Conservation (phyloP, 1,140 invertebrate species). For the Drosophila pectinifera region DNA sequence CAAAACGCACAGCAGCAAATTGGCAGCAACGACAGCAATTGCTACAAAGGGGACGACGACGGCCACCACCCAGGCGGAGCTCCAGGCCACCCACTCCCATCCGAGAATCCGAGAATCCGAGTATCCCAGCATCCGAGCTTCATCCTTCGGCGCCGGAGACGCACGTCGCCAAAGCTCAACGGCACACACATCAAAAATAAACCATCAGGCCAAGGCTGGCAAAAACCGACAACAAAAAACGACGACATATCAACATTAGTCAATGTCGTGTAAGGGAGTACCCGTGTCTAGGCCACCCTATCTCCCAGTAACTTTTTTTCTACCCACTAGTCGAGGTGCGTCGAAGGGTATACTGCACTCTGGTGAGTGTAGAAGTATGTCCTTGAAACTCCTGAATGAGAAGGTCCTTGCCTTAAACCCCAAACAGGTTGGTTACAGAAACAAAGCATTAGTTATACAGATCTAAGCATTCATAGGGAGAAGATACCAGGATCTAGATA, state of each 20-base stretch:
- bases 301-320: not conserved
- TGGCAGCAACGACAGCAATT: constrained; percentile 63
- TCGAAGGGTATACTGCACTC: constrained; percentile 10
- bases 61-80: not conserved
- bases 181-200: constrained; percentile 75
- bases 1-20: constrained; percentile 60
- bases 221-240: constrained; percentile 58
- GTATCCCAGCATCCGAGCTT: constrained; percentile 4
- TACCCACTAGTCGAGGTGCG: not conserved
- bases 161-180: constrained; percentile 62
- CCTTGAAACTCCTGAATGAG: no score
- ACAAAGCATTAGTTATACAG: no score
- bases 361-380: not conserved
- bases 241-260: constrained; percentile 81
- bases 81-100: not conserved
- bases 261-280: constrained; percentile 76
- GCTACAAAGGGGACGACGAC: constrained; percentile 57
- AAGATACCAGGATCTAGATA: not conserved
- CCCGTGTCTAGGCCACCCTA: constrained; percentile 65
- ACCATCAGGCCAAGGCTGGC: constrained; percentile 54
- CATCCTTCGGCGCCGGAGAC: constrained; percentile 44
- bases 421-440: no score
- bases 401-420: no score
- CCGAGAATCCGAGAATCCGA: not conserved
- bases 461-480: not conserved